These are phyloP conservation scores for Aleiodes sp. DNA, from an alignment of 1,140 invertebrate species.

Conservation along the genomic window DNA sequence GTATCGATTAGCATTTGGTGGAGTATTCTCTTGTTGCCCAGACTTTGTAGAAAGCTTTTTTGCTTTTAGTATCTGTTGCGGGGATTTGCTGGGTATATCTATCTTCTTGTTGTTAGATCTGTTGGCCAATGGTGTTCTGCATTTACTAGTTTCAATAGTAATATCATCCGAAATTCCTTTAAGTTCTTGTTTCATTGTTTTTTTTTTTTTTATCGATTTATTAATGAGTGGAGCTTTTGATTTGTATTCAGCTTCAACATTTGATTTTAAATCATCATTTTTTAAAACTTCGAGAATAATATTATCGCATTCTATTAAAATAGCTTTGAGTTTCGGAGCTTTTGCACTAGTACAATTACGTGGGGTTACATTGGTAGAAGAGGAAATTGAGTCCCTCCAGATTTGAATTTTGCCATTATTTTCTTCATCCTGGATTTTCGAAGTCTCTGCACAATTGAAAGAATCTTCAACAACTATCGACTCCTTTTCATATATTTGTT, in stretches of 20 bases:
- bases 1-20: constrained; percentile 44
- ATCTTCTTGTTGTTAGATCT: constrained; percentile 52
- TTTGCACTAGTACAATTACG: constrained; percentile 15
- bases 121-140: constrained; percentile 56
- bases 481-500: constrained; percentile 24
- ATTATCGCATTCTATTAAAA: constrained; percentile 51
- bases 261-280: neutral
- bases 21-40: constrained; percentile 56
- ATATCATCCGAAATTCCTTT: constrained; percentile 36
- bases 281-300: constrained; percentile 4
- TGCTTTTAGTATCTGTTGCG: constrained; percentile 44
- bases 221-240: constrained; percentile 23
- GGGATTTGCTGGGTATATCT: constrained; percentile 38
- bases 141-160: constrained; percentile 40
- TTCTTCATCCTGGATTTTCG: neutral
- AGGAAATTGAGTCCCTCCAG: constrained; percentile 48
- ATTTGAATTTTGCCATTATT: constrained; percentile 41
- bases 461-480: constrained; percentile 24
- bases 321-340: constrained; percentile 34
- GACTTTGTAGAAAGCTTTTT: constrained; percentile 39
- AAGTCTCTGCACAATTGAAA: neutral
- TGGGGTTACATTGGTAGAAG: neutral
- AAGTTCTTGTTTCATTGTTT: constrained; percentile 20
- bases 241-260: constrained; percentile 29
- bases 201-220: constrained; percentile 30